Evolutionary conservation across 2,888 invertebrate genomes (phyloP), one percentile per base, ranked within the genome.

Genomic region (Ctenicera cuprea): DNA sequence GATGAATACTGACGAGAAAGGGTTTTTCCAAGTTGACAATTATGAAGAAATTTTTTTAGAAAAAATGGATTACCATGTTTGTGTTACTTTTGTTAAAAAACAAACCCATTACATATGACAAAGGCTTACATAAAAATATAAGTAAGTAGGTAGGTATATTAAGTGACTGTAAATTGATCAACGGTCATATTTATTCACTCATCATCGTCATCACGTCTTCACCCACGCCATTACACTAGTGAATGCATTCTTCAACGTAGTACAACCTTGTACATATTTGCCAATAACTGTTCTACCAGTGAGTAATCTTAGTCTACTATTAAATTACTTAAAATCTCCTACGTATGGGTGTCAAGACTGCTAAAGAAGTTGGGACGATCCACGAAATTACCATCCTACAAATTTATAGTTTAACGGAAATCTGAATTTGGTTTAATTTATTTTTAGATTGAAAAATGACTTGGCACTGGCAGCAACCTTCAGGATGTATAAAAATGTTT

Each of bases 191-290:
- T 66, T 54, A 37, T 57, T 66, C 22, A n/a, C 33, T 14, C 33
- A 37, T 64, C 64, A 37, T 64, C 64, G 45, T 33, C 57, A 54
- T 54, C 54, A 54, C 66, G 38, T 43, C 43, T 26, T 66, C 66
- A 33, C 66, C 66, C 38, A 66, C 66, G 30, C 66, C 18, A 45
- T 30, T 48, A 50, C 14, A n/a, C 26, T 64, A 37, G 57, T 33
- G 57, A 57, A 57, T 30, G 57, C 37, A 57, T 57, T 57, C 57
- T 16, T 57, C 18, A 12, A 18, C 57, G 18, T 16, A 33, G 57
- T 37, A 18, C 33, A 33, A 57, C 57, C 57, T 30, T 57, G 33
- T 37, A 18, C 33, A 37, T 30, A 16, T 33, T 57, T 33, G 57
- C 57, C 57, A 57, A 57, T 57, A 57, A 57, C 33, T 33, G 37